Base-by-base conservation (phyloP, 2,113 vertebrate genomes). In the Hippocampus abdominalis region DNA sequence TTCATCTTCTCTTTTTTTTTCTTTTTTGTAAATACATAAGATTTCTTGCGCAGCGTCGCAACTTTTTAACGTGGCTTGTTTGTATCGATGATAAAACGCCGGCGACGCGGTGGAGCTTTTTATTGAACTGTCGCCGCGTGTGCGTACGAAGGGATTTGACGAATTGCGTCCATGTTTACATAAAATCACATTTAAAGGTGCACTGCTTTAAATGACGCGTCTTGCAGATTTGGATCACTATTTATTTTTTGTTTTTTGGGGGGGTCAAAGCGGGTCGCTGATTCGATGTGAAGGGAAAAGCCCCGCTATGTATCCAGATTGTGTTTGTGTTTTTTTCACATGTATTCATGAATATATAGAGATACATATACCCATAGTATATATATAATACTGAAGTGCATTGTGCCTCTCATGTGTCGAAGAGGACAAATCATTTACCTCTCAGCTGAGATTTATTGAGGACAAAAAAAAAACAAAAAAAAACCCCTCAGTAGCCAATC, bases 381-480 rank as follows among this genome's bases (percentile, higher is more conserved):
- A 59, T 16, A 29, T 27, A 29, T 13, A 56, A 82, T 75, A 86
- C 73, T 71, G 82, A 90, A 87, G 80, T 87, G 87, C 87, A 83
- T 89, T 87, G 89, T 90, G 89, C 88, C 89, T 89, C 87, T 87
- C 76, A 77, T 86, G 77, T 75, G 80, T 84, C 77, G 81, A 81
- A 71, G 81, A 89, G 86, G 84, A 82, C 77, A 25, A 82, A 84
- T 84, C 76, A 74, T 84, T 85, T 75, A 86, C 87, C 84, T 89
- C 87, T 82, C 68, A 72, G 72, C 73, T 85, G 66, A 84, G 70
- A 82, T 76, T 70, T 68, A 81, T 68, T 56, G 75, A 67, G 70
- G 81, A 10, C 8, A 54, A 70, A 27, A 48, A 29, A 29, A 59
- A n/a, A n/a, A n/a, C n/a, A n/a, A n/a, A n/a, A 39, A 49, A 73